Evolutionary conservation across 2,113 vertebrate genomes (phyloP).

Genomic region (Hippocampus zosterae): DNA sequence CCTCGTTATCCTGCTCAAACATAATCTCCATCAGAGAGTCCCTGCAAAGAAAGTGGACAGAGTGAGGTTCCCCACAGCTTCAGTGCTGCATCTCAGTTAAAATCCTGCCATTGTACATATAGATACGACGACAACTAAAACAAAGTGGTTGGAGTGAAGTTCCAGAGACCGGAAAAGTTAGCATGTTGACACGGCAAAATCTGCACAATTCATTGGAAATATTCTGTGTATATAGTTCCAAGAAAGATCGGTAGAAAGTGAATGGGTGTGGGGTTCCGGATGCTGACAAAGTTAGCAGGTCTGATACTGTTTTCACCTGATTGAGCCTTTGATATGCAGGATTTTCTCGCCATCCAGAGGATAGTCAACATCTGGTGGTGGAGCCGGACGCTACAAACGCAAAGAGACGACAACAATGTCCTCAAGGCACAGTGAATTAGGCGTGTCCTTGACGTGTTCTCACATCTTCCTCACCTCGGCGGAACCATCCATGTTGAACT

Average conservation of each 20-base stretch:
- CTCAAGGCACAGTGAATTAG: background rate
- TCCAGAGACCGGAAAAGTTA: background rate
- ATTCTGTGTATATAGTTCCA: background rate
- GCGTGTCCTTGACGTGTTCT: background rate
- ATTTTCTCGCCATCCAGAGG: conserved; percentile 95
- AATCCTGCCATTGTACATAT: too few species aligned
- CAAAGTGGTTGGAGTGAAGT: too few species aligned
- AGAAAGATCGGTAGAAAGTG: background rate
- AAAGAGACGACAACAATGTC: conserved; percentile 1
- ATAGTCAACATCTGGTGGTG: conserved; percentile 89
- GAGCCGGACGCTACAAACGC: conserved; percentile 78
- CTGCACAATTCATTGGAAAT: background rate
- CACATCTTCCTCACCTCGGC: conserved; percentile 73
- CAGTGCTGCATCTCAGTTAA: too few species aligned
- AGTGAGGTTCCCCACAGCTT: background rate
- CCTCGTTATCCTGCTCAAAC: conserved; percentile 98
- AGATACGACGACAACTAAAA: too few species aligned
- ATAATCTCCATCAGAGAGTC: conserved; percentile 93
- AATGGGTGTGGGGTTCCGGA: background rate
- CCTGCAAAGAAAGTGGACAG: conserved; percentile 58
- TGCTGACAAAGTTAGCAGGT: background rate
- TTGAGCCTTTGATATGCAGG: conserved; percentile 86
- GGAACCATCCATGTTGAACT: conserved; percentile 89
- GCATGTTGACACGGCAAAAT: background rate
- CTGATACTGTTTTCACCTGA: conserved; percentile 75